A percentile compares a stretch with the other conserved stretches of the same genome.
Conservation (phyloP, 2,888 invertebrate genomes). For the Callyntrura sp. region DNA sequence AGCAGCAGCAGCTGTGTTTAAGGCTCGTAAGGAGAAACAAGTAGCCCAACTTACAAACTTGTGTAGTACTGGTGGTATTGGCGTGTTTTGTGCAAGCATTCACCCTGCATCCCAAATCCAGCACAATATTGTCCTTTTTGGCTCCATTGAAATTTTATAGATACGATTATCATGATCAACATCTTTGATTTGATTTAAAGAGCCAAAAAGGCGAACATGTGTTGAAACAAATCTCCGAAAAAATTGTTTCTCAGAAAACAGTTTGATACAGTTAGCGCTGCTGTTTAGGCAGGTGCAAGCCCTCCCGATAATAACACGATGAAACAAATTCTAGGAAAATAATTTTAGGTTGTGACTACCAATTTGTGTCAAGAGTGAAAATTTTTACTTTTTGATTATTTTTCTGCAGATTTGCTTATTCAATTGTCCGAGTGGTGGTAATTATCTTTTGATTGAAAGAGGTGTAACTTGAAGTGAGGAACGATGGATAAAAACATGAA, state of each 20-base stretch:
- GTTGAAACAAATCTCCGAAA: constrained; percentile 29
- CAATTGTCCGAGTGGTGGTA: neutral
- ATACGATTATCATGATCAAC: neutral
- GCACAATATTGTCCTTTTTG: constrained; percentile 37
- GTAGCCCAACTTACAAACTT: constrained; percentile 16
- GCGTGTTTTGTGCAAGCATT: neutral
- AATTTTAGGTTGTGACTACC: neutral
- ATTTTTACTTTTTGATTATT: neutral
- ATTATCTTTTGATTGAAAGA: neutral
- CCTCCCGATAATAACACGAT: too few relatives aligned
- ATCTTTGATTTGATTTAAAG: constrained; percentile 14
- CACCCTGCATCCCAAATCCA: neutral
- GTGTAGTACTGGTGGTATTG: neutral
- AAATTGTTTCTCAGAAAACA: neutral
- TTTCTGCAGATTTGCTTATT: neutral
- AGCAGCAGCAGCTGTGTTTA: constrained; percentile 72
- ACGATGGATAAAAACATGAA: constrained; percentile 78
- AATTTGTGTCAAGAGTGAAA: neutral
- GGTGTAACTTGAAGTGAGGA: neutral
- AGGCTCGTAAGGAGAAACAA: constrained; percentile 49
- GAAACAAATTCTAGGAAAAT: neutral
- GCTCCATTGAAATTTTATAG: constrained; percentile 17
- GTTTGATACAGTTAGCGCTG: too few relatives aligned
- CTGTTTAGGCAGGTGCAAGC: neutral
- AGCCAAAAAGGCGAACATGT: neutral